Evolutionary conservation across 2,113 vertebrate species (phyloP).

Genomic region (Speoplatyrhinus poulsoni): DNA sequence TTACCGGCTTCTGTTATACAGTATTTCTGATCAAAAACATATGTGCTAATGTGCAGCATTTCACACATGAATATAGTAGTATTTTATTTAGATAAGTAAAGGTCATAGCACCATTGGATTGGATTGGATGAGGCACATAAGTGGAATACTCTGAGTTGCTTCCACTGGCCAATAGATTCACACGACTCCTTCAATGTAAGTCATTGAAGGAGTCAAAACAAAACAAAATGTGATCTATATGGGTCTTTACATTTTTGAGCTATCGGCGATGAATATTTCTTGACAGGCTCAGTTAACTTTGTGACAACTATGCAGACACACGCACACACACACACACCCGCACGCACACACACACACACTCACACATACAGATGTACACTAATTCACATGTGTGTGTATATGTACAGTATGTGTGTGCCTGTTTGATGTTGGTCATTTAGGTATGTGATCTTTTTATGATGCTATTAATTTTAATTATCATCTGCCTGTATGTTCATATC

Average conservation of each 20-base stretch:
- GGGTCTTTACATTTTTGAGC: too few relatives aligned
- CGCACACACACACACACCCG: slow-evolving; percentile 22
- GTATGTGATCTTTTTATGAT: slow-evolving; percentile 46
- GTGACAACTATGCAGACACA: not conserved
- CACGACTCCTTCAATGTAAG: too few relatives aligned
- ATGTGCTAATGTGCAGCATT: too few relatives aligned
- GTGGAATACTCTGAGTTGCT: too few relatives aligned
- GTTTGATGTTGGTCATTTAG: slow-evolving; percentile 21
- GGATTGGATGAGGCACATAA: too few relatives aligned
- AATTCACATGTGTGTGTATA: not conserved
- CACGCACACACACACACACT: slow-evolving; percentile 27
- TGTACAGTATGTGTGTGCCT: not conserved
- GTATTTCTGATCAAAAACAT: too few relatives aligned
- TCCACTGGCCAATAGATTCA: too few relatives aligned
- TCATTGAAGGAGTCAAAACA: too few relatives aligned
- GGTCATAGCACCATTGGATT: too few relatives aligned
- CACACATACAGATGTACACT: slow-evolving; percentile 28
- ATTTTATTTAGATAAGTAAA: not conserved
- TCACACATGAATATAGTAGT: not conserved
- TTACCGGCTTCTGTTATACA: too few relatives aligned
- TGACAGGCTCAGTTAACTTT: not conserved
- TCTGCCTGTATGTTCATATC: slow-evolving; percentile 49
- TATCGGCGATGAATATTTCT: too few relatives aligned
- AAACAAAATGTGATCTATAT: too few relatives aligned
- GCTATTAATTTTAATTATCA: slow-evolving; percentile 64